Evolutionary conservation across 2,797 vertebrate species (phyloP).

Genomic region (Arctocebus calabarensis): DNA sequence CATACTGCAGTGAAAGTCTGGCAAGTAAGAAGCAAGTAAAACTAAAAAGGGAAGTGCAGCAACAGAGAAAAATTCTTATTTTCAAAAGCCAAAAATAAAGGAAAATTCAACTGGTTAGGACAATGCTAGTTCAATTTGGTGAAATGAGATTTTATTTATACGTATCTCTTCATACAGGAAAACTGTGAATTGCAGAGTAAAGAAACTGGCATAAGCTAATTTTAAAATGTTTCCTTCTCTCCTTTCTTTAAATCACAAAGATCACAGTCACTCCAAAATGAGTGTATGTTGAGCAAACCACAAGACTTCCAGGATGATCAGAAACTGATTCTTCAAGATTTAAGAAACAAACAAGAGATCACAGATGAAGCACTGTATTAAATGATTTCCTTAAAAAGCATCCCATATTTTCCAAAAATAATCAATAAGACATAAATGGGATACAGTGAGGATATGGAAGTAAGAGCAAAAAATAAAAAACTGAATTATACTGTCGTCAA

Average conservation of each 20-base stretch:
- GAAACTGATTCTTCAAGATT: slow-evolving; percentile 44
- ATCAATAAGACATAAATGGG: neutral
- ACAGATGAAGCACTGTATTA: neutral
- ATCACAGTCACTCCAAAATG: neutral
- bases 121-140: neutral
- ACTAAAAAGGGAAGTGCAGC: slow-evolving; percentile 8
- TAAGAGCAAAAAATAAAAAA: slow-evolving; percentile 19
- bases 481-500: neutral
- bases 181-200: neutral
- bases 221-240: neutral
- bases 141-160: slow-evolving; percentile 36
- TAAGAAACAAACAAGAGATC: slow-evolving; percentile 47
- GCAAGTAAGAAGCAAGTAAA: neutral
- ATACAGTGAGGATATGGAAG: slow-evolving; percentile 13
- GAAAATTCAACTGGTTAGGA: neutral
- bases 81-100: slow-evolving; percentile 41
- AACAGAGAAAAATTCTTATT: slow-evolving; percentile 30
- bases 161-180: neutral
- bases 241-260: neutral
- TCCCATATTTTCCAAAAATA: slow-evolving; percentile 38
- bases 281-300: neutral
- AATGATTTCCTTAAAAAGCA: neutral
- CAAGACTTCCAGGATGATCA: slow-evolving; percentile 34
- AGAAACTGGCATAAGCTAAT: neutral
- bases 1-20: neutral